phyloP scores from a whole-genome alignment of 1,140 invertebrate species.

The Apis laboriosa region DNA sequence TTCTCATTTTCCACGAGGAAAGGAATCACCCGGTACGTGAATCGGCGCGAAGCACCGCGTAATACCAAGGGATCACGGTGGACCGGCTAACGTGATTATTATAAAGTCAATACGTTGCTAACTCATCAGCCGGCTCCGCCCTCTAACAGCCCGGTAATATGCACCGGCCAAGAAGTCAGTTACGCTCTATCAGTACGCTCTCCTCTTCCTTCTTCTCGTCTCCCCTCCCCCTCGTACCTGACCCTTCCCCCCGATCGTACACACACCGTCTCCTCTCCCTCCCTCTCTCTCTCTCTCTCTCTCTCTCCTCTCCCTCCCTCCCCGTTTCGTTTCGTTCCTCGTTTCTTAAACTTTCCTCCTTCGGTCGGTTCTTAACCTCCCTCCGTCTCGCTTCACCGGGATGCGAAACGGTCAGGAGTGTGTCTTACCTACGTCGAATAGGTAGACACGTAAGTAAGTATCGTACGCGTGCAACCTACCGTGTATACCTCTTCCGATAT shows the following conservation, averaged over 20 bases:
- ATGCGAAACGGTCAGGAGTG: neutral
- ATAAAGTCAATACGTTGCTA: slow-evolving; percentile 81
- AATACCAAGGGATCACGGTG: slow-evolving; percentile 71
- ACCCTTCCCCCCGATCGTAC: slow-evolving; percentile 30
- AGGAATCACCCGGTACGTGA: slow-evolving; percentile 69
- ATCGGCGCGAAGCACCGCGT: slow-evolving; percentile 69
- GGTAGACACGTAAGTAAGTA: slow-evolving; percentile 61
- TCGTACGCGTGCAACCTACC: slow-evolving; percentile 64
- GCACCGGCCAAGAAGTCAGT: slow-evolving; percentile 79
- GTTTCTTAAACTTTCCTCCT: slow-evolving; percentile 8
- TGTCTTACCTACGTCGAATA: slow-evolving; percentile 52
- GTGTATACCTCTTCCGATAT: slow-evolving; percentile 27
- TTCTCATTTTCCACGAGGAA: neutral
- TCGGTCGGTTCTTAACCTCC: neutral
- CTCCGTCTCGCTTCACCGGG: slow-evolving; percentile 28
- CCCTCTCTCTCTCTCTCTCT: neutral
- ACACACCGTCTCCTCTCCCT: neutral
- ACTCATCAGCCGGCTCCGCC: slow-evolving; percentile 80
- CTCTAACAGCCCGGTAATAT: slow-evolving; percentile 81
- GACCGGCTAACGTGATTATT: slow-evolving; percentile 80
- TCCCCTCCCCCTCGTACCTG: neutral
- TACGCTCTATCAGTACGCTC: slow-evolving; percentile 70
- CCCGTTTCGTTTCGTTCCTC: neutral
- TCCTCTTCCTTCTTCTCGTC: neutral
- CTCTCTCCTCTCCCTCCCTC: no score